These are phyloP conservation scores for Anableps anableps DNA, from an alignment of 2,797 vertebrate genomes.

Conservation along the genomic window DNA sequence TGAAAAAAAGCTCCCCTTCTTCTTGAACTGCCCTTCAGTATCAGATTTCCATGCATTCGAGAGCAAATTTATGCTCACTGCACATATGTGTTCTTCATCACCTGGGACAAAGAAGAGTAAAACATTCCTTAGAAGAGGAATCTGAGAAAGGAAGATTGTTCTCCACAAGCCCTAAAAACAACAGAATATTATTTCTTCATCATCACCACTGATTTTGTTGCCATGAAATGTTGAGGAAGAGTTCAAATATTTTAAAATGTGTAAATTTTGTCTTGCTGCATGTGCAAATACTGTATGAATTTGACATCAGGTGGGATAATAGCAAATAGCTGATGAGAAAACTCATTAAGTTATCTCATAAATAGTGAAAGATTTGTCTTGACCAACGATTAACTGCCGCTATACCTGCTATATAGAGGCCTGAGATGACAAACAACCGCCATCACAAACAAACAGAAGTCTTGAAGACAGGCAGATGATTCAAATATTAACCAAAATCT, in stretches of 20 bases:
- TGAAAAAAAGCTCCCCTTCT: slow-evolving; percentile 36
- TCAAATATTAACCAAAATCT: not conserved
- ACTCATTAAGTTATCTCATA: no score
- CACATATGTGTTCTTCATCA: not conserved
- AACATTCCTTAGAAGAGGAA: not conserved
- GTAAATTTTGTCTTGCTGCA: not conserved
- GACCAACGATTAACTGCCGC: not conserved
- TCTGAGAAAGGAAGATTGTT: not conserved
- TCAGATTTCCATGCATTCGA: slow-evolving; percentile 5
- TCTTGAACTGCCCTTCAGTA: slow-evolving; percentile 46
- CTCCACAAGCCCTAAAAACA: not conserved
- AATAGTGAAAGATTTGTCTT: not conserved
- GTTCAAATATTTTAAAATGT: not conserved
- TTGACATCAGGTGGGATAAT: not conserved
- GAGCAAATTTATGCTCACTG: slow-evolving; percentile 3
- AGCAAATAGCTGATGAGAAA: not conserved
- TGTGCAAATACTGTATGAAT: not conserved
- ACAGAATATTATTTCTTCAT: not conserved
- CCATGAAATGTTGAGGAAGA: not conserved
- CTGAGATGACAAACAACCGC: not conserved
- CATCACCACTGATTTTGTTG: not conserved
- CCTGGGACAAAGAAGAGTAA: slow-evolving; percentile 1
- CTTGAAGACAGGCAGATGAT: not conserved
- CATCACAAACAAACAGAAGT: not conserved
- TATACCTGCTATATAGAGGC: not conserved